Evolutionary conservation across 1,140 invertebrate genomes (phyloP), one percentile per base, ranked within the genome.

Genomic region (Uloborus diversus): DNA sequence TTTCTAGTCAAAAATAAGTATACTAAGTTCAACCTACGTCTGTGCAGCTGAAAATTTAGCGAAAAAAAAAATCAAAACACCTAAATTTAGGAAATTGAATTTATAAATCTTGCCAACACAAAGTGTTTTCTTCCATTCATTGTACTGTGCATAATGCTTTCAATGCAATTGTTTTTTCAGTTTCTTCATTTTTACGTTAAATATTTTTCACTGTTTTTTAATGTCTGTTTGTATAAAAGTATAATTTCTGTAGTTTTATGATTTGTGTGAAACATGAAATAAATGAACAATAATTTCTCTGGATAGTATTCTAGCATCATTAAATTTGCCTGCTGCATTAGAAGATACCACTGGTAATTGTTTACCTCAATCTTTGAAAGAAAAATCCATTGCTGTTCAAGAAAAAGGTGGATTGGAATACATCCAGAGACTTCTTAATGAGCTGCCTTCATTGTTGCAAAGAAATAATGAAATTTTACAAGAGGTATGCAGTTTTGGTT

Each of bases 281-380:
- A n/a, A n/a, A n/a, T n/a, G n/a, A n/a, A n/a, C n/a, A n/a, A 33
- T 75, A 32, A 20, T 85, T 86, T 30, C 13, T 62, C 33, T 42
- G 30, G 30, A 79, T 86, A 94, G 93, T 82, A 90, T 97, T 35
- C 87, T 99, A 83, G 94, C 96, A 3, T 97, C 95, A 66, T 89
- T 99, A 61, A 99, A 99, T 89, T 90, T 99, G 80, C 98, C 98
- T 11, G 97, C 97, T 64, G 95, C 97, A n/a, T 91, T 99, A 73
- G 97, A 99, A 88, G 93, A 94, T 82, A 90, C 92, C 2, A 91
- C 91, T 82, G 91, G 91, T 27, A 91, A 91, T 57, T 91, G 91
- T 82, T 88, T 96, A 69, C 98, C 98, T 13, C 94, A 93, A 57
- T 98, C 96, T 7, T 88, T 99, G 33, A 87, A 92, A 35, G 94